Evolutionary conservation across 2,797 vertebrate species (phyloP), one percentile per base, ranked within the genome.

Genomic region (Microctenopoma stevenorrisi): DNA sequence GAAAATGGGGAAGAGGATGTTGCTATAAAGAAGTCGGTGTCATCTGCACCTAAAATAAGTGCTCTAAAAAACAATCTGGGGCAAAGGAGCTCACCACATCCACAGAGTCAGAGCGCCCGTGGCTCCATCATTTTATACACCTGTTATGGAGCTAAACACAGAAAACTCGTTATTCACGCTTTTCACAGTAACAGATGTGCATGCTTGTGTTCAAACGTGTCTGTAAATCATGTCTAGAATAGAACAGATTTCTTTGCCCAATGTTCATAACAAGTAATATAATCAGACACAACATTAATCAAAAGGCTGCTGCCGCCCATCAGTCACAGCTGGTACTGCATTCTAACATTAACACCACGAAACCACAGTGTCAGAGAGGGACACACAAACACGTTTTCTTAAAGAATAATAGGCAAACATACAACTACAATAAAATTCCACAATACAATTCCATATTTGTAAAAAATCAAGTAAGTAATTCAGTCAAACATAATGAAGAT

Each of bases 281-380:
- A 7, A 37, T 25, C 8, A 47, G 8, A 47, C 46, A 47, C 46
- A 47, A 10, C 46, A 9, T 47, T 47, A 47, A 47, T 47, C 46
- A 51, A 3, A 40, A 22, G 22, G 35, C 26, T 68, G 14, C 26
- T 44, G 55, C 54, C 65, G 58, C 47, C 55, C 37, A 33, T 3
- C 38, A 58, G 55, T 59, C 55, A 43, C 47, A 43, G 65, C n/a
- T 8, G 7, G 38, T 13, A 52, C 3, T 52, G 15, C 43, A 6
- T n/a, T 15, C 16, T 3, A n/a, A 4, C 15, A 16, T 44, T 44
- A 44, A 16, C 43, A 30, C 43, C 5, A 14, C 2, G 2, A 44
- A 44, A 15, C 43, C 16, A 6, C 42, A 43, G 13, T 15, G 10
- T 16, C 10, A 43, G 43, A 44, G 43, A 44, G 6, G 5, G 14